phyloP scores from a whole-genome alignment of 1,140 invertebrate genomes.

The Kradibia gibbosae region DNA sequence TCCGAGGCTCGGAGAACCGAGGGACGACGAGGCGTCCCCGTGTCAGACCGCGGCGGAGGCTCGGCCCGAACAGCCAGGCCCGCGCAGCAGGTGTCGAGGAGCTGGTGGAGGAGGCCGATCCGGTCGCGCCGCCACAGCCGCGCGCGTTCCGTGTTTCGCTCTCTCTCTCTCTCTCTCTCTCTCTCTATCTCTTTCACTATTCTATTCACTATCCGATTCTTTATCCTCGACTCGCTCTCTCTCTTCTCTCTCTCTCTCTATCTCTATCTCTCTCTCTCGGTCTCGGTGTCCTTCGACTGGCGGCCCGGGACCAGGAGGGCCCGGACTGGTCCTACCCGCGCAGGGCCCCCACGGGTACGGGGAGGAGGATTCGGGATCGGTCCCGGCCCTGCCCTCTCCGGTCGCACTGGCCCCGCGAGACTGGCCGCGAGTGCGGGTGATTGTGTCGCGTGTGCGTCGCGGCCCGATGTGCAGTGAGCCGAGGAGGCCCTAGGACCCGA shows the following conservation, averaged over 20 bases:
- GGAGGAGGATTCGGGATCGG: too few species aligned
- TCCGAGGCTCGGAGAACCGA: too few species aligned
- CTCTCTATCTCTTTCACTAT: background rate
- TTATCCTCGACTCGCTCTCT: background rate
- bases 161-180: too few species aligned
- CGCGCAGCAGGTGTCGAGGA: background rate
- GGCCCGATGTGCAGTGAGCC: background rate
- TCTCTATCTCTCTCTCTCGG: background rate
- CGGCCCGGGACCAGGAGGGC: too few species aligned
- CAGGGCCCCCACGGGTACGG: too few species aligned
- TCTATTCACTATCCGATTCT: background rate
- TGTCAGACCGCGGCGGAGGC: constrained; percentile 25
- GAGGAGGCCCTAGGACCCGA: background rate
- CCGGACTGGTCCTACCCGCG: too few species aligned
- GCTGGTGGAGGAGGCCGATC: too few species aligned
- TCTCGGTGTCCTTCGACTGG: too few species aligned
- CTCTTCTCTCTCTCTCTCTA: background rate
- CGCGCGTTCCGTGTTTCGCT: too few species aligned
- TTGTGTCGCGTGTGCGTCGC: background rate
- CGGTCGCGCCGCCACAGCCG: too few species aligned
- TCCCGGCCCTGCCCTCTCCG: too few species aligned
- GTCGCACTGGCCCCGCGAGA: too few species aligned
- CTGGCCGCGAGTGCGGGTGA: background rate
- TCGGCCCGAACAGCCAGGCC: background rate
- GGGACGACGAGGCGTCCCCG: constrained; percentile 15